Evolutionary conservation across 2,797 vertebrate genomes (phyloP), one percentile per base, ranked within the genome.

Genomic region (Poecile montanus): DNA sequence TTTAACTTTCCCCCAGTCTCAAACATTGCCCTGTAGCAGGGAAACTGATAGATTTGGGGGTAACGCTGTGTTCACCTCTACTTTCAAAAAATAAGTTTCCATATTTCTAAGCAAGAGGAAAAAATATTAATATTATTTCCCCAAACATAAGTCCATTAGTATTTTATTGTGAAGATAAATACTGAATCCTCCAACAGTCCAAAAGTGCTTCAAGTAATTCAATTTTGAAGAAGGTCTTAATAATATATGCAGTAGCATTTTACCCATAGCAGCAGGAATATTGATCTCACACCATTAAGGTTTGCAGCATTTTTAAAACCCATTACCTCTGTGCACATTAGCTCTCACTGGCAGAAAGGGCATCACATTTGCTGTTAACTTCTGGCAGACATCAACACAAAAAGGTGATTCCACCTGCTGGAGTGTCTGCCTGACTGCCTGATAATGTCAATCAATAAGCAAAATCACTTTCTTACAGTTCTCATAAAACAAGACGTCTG

Each of bases 221-320:
- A 93, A 42, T 96, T 98, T 95, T 97, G 87, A 96, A 91, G 68
- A 94, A 89, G 70, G 89, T 93, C 97, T 98, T 98, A 97, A 98
- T 98, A 98, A 98, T 97, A 97, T 91, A 98, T 97, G 95, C 93
- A 94, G 86, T 16, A 93, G 72, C 90, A 94, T 97, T 98, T 98
- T 98, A 97, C 97, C 97, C 98, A 82, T 87, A 94, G 93, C 91
- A 96, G 86, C 95, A 97, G 95, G 94, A 96, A 95, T 98, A 98
- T 98, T 97, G 98, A 98, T 98, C 97, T 97, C 75, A 82, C 92
- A 89, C 96, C 97, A 98, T 98, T 98, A 98, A 97, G 47, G 73
- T 95, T 93, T 96, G 93, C 89, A 96, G 88, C 91, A 75, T 97
- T 97, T 98, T 98, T 96, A 97, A 97, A 97, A 97, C 85, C 95